Evolutionary conservation across 2,888 invertebrate species (phyloP).

Genomic region (Dioctria linearis): DNA sequence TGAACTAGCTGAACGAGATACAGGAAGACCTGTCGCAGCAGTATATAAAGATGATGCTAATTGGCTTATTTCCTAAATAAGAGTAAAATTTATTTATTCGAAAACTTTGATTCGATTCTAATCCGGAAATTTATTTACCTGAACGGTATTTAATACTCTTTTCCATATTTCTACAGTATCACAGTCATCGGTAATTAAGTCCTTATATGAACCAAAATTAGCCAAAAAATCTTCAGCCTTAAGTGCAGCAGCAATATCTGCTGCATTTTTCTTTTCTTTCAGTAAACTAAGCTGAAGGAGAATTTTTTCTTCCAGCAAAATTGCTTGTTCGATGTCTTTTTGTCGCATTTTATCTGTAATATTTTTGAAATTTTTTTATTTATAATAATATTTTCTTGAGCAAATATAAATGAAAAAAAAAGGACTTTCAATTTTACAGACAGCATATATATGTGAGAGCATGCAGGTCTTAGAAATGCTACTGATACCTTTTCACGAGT

Average conservation of each 20-base stretch:
- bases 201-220: conserved; percentile 75
- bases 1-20: conserved; percentile 93
- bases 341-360: conserved; percentile 84
- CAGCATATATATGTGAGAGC: too few species aligned
- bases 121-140: conserved; percentile 58
- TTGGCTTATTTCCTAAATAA: conserved; percentile 79
- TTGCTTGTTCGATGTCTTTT: conserved; percentile 90
- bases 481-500: too few species aligned
- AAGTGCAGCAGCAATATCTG: conserved; percentile 64
- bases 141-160: conserved; percentile 76
- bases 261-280: conserved; percentile 75
- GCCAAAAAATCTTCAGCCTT: conserved; percentile 69
- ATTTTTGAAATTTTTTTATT: not conserved
- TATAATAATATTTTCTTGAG: too few species aligned
- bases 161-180: conserved; percentile 87
- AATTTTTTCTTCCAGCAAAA: conserved; percentile 91
- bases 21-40: conserved; percentile 78
- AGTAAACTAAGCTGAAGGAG: conserved; percentile 83
- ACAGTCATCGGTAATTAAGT: conserved; percentile 82
- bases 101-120: not conserved
- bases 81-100: conserved; percentile 3
- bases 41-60: conserved; percentile 82
- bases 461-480: too few species aligned
- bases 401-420: too few species aligned
- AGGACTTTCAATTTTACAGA: too few species aligned